Evolutionary conservation across 2,888 invertebrate genomes (phyloP), one percentile per base, ranked within the genome.

Genomic region (Athetis lepigone): DNA sequence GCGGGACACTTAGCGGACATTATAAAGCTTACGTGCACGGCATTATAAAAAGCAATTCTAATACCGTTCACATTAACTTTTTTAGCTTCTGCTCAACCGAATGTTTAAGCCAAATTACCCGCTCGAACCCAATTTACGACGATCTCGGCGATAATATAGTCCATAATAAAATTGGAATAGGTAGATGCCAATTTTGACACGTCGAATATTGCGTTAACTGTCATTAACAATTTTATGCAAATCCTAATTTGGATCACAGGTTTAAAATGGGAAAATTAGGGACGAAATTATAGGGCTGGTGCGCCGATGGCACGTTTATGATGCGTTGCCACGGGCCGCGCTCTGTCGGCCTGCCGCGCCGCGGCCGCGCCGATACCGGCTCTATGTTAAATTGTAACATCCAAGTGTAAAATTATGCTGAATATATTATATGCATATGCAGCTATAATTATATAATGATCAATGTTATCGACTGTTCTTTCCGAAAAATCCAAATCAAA

Each of bases 191-290:
- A 90, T 91, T 90, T 90, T 91, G 85, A 92, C 91, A 90, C 91
- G 85, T 90, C 83, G 87, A 87, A 90, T 87, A 88, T 87, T 86
- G 85, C 88, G 88, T 88, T 89, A 89, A 88, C 89, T 89, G 89
- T 88, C 89, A 91, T 93, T 91, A 93, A 88, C 90, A 90, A 92
- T 91, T 92, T 92, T 92, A 93, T 93, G 93, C 93, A 92, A 92
- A 93, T 92, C 90, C 86, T 85, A 90, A 92, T 89, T 89, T 87
- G 90, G 88, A 92, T 90, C 90, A 88, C 88, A 86, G 88, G 85
- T 88, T 90, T 87, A 87, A 89, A 92, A 88, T 90, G 90, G 88
- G 86, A 82, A 90, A 90, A 91, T 92, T 91, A 91, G 91, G 88
- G 88, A 82, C 88, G 64, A 92, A 91, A 93, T 92, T 92, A 92